Evolutionary conservation across 1,140 invertebrate species (phyloP).

Genomic region (Atta colombica): DNA sequence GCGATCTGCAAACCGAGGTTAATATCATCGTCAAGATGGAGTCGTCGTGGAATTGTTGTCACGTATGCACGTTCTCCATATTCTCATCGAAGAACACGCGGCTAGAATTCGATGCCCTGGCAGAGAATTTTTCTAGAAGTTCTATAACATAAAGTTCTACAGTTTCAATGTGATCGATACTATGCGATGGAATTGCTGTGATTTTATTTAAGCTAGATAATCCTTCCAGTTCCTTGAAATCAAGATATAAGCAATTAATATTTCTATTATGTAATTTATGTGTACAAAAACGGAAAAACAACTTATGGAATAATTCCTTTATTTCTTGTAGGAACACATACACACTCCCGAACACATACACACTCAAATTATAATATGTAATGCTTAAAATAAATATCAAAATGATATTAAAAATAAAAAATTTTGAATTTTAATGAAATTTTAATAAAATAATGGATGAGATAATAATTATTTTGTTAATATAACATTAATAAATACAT

Average conservation of each 20-base stretch:
- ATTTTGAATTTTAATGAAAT: background rate
- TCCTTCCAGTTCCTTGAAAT: background rate
- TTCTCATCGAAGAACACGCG: background rate
- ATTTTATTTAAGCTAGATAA: background rate
- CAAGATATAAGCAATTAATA: background rate
- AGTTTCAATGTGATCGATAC: background rate
- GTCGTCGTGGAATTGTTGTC: slow-evolving; percentile 28
- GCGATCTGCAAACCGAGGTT: slow-evolving; percentile 21
- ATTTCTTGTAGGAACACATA: background rate
- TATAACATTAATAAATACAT: background rate
- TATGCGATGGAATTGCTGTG: background rate
- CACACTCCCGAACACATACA: background rate
- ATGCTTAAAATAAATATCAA: background rate
- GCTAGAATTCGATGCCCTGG: slow-evolving; percentile 11
- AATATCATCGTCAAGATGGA: slow-evolving; percentile 22
- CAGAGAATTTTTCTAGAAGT: background rate
- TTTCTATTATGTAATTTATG: background rate
- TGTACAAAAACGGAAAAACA: background rate
- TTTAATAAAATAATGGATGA: background rate
- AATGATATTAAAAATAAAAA: background rate
- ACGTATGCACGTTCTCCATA: background rate
- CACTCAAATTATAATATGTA: background rate
- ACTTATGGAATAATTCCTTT: background rate
- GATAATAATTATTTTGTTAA: background rate
- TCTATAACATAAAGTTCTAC: background rate